Evolutionary conservation across 2,113 vertebrate species (phyloP), one percentile per base, ranked within the genome.

Genomic region (Myotis brandtii): DNA sequence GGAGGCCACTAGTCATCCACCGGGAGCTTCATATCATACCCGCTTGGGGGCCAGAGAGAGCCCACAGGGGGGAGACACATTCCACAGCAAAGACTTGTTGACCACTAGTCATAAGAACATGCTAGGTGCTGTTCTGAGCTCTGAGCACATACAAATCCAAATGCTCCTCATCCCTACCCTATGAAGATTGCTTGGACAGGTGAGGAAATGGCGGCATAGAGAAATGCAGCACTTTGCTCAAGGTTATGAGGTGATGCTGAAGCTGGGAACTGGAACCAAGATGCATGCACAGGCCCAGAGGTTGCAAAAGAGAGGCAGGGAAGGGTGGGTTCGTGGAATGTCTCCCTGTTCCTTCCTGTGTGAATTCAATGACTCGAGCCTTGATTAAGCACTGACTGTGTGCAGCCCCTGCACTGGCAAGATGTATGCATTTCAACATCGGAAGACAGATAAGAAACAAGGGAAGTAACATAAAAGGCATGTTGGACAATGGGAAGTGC

Each of bases 91-190:
- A 52, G 8, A 59, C 18, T 11, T 46, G 37, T 7, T 8, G 50
- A 25, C 30, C 10, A 10, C 13, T 73, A 56, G 48, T 64, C 9
- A 0, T 6, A 40, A n/a, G 13, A 6, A 17, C 1, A 1, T 4
- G 18, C 32, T 34, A 32, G 40, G 43, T 2, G 3, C 86, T n/a
- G 43, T 18, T 66, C 86, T 52, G 40, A 80, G 46, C 40, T 23
- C 70, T 34, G 25, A 32, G 46, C 64, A 62, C 23, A 3, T 21
- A 13, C 2, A 2, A 80, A 37, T 5, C 17, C 52, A 70, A 0
- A 1, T 20, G 72, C 30, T 37, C 64, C 89, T 89, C 7, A 37
- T 13, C 82, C 59, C 27, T 0, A 9, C 13, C 14, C 54, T 14
- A 3, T 1, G 76, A 30, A 75, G n/a, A 32, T 5, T 72, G 30